Base-by-base conservation (phyloP, 2,797 vertebrate species). In the Heterohyrax brucei region DNA sequence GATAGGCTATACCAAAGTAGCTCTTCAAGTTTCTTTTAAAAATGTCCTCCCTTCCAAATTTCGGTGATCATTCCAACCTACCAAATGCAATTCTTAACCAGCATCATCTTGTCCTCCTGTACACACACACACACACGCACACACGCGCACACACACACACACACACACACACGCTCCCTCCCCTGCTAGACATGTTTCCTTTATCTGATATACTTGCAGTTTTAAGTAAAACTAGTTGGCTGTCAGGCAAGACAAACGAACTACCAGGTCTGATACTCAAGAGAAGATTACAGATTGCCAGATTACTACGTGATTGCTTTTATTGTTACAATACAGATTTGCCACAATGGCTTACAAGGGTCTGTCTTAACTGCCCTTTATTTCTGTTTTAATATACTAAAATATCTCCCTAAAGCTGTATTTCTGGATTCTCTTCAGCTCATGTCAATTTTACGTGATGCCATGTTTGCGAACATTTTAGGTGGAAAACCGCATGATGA, bases 371-470 rank as follows among this genome's bases (percentile, higher is more conserved):
- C 7, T 44, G 33, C 3, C 77, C 70, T n/a, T 64, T 30, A 7
- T 33, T 89, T 89, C 10, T 4, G 18, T 21, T 92, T 84, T 64
- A 93, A 93, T 28, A 88, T 68, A 89, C 14, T 73, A 92, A 13
- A 75, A 26, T 62, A 95, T 59, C 33, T 90, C 53, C 62, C 85
- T 75, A 39, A 93, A 91, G 3, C 16, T 94, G 33, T 16, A 86
- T 28, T 70, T 91, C 68, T 93, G 64, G 39, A n/a, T 85, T 89
- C 94, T 94, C 73, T 89, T 92, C 53, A 72, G 12, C 62, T 96
- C 39, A 90, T 9, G 85, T 6, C 64, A 77, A 21, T 5, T 75
- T 91, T 68, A 26, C 16, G 30, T 92, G 66, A 24, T 91, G 46
- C 30, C 48, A 85, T 46, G 79, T 70, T 73, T 87, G 86, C 66